Evolutionary conservation across 2,888 invertebrate genomes (phyloP).

Genomic region (Muschampia plurimacula): DNA sequence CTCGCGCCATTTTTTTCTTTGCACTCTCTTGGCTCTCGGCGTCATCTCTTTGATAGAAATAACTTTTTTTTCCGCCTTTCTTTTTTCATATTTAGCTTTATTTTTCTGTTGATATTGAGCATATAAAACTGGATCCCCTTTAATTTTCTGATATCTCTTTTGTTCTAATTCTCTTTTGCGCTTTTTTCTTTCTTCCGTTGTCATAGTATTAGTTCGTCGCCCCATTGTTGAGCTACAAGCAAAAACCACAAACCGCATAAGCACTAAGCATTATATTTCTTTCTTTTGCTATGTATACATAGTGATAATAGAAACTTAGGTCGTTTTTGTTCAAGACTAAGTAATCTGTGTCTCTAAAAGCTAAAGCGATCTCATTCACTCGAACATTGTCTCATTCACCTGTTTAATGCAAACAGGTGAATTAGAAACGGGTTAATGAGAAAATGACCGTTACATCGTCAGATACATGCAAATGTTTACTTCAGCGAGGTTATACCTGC

Average conservation of each 20-base stretch:
- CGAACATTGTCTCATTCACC: neutral
- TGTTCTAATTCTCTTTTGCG: neutral
- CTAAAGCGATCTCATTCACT: slow-evolving; percentile 4
- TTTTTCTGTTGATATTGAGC: slow-evolving; percentile 8
- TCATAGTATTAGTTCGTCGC: neutral
- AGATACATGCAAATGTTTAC: slow-evolving; percentile 1
- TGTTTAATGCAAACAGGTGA: slow-evolving; percentile 13
- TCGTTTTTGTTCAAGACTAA: neutral
- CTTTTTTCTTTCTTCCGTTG: neutral
- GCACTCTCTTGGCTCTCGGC: neutral
- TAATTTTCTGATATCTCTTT: neutral
- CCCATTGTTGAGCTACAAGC: neutral
- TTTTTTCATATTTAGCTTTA: neutral
- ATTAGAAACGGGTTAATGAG: slow-evolving; percentile 29
- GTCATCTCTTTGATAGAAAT: neutral
- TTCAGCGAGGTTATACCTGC: neutral
- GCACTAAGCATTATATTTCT: neutral
- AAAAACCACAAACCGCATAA: neutral
- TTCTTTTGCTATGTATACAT: neutral
- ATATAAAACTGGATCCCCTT: neutral
- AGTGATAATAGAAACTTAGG: neutral
- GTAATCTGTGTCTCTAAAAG: neutral
- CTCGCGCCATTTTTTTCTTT: no score
- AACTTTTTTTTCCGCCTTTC: neutral
- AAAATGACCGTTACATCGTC: slow-evolving; percentile 24